Percentiles rank a stretch among this genome's conserved stretches.
Evolutionary conservation across 1,140 invertebrate genomes (phyloP).

Genomic region (Aporrectodea caliginosa): DNA sequence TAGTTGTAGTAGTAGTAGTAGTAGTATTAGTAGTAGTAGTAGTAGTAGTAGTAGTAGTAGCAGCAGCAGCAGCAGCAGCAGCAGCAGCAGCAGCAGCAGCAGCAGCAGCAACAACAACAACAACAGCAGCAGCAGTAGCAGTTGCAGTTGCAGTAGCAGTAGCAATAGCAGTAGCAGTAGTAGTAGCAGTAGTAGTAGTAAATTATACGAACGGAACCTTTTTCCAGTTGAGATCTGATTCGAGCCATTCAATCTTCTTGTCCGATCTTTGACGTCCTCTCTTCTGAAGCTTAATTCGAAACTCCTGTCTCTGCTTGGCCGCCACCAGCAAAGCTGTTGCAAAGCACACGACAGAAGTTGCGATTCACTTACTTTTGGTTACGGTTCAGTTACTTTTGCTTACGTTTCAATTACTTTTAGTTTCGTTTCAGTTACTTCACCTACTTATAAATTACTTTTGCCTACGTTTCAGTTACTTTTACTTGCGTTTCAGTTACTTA

Average conservation of each 20-base stretch:
- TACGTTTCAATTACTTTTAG: no score
- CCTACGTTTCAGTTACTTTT: no score
- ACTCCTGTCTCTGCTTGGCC: constrained; percentile 32
- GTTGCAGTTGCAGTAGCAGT: not conserved
- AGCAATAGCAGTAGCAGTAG: not conserved
- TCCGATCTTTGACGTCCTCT: constrained; percentile 26
- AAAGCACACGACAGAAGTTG: no score
- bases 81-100: not conserved
- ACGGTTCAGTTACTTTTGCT: no score
- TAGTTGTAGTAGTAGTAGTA: not conserved
- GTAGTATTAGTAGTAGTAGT: not conserved
- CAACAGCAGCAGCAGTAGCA: not conserved
- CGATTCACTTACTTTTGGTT: no score
- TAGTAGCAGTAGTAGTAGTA: not conserved
- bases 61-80: not conserved
- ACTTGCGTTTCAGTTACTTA: no score
- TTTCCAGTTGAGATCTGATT: constrained; percentile 19
- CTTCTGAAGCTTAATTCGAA: constrained; percentile 33
- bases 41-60: not conserved
- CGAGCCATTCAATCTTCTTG: constrained; percentile 22
- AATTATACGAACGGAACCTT: constrained; percentile 10
- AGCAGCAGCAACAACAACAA: not conserved
- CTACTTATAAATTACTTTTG: no score
- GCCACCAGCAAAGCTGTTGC: constrained; percentile 30
- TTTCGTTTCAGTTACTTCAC: no score